These are phyloP conservation scores for Fabriciana adippe DNA, from an alignment of 2,888 invertebrate genomes.

Conservation along the genomic window DNA sequence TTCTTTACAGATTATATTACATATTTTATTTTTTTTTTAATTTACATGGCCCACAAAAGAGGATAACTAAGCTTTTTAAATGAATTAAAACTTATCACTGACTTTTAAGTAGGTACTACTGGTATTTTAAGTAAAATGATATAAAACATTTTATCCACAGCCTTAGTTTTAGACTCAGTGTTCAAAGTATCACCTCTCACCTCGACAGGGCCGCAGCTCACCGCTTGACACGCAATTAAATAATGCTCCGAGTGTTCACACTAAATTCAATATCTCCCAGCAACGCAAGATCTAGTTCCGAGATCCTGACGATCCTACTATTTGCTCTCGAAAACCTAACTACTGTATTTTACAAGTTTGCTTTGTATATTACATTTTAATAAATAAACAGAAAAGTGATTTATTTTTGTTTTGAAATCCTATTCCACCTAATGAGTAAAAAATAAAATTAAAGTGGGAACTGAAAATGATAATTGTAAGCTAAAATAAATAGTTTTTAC, in stretches of 20 bases:
- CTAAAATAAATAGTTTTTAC: no score
- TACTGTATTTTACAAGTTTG: background rate
- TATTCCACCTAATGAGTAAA: no score
- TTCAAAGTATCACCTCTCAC: constrained; percentile 53
- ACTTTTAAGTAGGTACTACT: no score
- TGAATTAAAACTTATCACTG: no score
- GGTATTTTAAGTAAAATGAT: background rate
- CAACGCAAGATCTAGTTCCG: constrained; percentile 41
- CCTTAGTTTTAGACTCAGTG: constrained; percentile 30
- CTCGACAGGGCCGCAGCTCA: constrained; percentile 51
- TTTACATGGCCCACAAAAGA: no score
- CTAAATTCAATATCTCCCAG: constrained; percentile 77
- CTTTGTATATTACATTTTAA: background rate
- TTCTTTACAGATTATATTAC: no score
- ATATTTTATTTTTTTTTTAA: no score
- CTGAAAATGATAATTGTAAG: no score
- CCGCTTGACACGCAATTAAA: constrained; percentile 78
- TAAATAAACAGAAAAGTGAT: background rate
- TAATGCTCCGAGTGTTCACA: constrained; percentile 76
- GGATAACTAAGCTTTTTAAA: no score
- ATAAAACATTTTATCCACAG: constrained; percentile 7
- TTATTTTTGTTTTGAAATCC: no score
- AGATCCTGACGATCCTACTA: constrained; percentile 37
- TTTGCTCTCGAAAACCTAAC: constrained; percentile 12
- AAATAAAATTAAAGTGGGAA: background rate